Evolutionary conservation across 92 coral and sea anemone species (phyloP), one percentile per base, ranked within the genome.

Genomic region (Metridium senile): DNA sequence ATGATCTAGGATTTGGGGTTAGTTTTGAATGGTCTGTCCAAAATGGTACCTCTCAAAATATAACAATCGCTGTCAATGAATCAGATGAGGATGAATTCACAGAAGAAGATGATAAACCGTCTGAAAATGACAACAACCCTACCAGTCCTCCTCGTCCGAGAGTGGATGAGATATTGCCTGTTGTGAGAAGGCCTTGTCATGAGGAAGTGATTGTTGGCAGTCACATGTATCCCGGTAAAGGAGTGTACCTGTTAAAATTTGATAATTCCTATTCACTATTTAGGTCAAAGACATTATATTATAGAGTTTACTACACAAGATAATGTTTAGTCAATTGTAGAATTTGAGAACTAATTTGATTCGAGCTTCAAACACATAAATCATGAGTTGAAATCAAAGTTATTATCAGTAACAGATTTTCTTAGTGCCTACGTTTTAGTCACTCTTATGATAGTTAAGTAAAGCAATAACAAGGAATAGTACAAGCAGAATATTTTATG

Each of bases 151-250:
- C 80, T 34, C 83, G 82, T 64, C 90, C 90, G 57, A 80, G 92
- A 67, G 85, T 90, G 64, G 99, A 96, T 69, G 99, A 96, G 89
- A 93, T 96, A 62, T 87, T 96, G 30, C 99, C 99, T 17, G 97
- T 91, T 13, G 88, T 93, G 11, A 89, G 99, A 58, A 87, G 99
- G 86, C 96, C 97, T 26, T 96, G 98, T 71, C 92, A 93, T 58
- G 99, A 96, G 54, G 99, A 96, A 75, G 99, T 96, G 62, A 96
- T 96, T 64, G 93, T 96, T 22, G 99, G 99, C 1, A 96, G 99
- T 51, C 99, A 96, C 46, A 85, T 96, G 88, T 96, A 96, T 78
- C 99, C 99, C 0, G 99, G 99, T 2, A 85, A 91, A 11, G 99
- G 99, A 20, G 99, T 93, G 20, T 96, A 96, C 70, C 86, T 93